Evolutionary conservation across 92 coral and sea anemone species (phyloP).

Genomic region (Epizoanthus stellaris): DNA sequence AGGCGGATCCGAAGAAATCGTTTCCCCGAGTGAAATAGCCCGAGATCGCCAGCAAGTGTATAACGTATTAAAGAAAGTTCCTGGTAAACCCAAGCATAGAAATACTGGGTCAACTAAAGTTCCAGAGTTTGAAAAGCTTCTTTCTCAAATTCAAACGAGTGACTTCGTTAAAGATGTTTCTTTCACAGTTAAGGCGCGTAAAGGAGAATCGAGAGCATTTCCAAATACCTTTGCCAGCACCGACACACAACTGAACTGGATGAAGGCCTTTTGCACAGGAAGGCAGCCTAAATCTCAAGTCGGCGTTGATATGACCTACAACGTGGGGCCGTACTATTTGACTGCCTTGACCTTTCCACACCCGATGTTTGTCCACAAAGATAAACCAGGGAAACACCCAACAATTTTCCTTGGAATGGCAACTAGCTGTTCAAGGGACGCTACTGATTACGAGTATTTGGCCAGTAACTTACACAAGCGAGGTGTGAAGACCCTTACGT

Average conservation of each 20-base stretch:
- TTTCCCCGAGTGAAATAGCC: slow-evolving; percentile 65
- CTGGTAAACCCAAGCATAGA: slow-evolving; percentile 54
- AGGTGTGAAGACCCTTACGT: slow-evolving; percentile 29
- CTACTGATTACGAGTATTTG: slow-evolving; percentile 45
- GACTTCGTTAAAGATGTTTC: slow-evolving; percentile 29
- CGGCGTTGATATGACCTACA: slow-evolving; percentile 63
- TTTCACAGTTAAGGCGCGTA: slow-evolving; percentile 16
- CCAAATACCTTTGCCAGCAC: slow-evolving; percentile 59
- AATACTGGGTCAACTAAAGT: slow-evolving; percentile 61
- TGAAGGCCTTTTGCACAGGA: slow-evolving; percentile 54
- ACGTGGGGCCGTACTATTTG: slow-evolving; percentile 55
- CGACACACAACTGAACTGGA: slow-evolving; percentile 55
- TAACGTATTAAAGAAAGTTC: slow-evolving; percentile 49
- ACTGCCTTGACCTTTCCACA: slow-evolving; percentile 56
- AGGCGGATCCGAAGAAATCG: slow-evolving; percentile 50
- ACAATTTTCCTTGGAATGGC: slow-evolving; percentile 54
- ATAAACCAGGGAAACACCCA: slow-evolving; percentile 51
- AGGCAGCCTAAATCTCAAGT: slow-evolving; percentile 36
- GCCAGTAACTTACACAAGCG: slow-evolving; percentile 40
- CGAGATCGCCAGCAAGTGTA: slow-evolving; percentile 72
- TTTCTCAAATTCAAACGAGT: slow-evolving; percentile 44
- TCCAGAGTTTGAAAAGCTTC: slow-evolving; percentile 69
- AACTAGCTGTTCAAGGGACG: slow-evolving; percentile 51
- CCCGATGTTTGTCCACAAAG: slow-evolving; percentile 59
- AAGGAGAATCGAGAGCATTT: slow-evolving; percentile 21